Evolutionary conservation across 2,113 vertebrate species (phyloP).

Genomic region (Brachyhypopomus occidentalis): DNA sequence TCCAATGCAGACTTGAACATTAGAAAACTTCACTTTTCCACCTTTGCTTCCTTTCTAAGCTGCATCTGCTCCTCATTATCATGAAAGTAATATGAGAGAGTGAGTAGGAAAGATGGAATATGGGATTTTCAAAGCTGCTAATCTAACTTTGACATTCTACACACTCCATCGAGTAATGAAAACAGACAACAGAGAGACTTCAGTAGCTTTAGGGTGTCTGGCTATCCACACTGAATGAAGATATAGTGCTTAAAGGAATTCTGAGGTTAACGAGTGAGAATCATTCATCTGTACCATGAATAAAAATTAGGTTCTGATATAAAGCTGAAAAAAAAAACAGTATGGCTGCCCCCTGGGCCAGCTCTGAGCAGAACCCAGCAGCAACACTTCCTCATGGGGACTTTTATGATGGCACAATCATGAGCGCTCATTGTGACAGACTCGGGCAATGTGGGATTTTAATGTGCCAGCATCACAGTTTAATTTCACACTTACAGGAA

Average conservation of each 20-base stretch:
- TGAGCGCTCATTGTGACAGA: not conserved
- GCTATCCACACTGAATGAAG: not conserved
- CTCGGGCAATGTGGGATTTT: not conserved
- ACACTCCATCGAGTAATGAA: slow-evolving; percentile 21
- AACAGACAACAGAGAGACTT: slow-evolving; percentile 22
- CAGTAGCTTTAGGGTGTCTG: slow-evolving; percentile 25
- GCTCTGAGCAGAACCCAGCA: not conserved
- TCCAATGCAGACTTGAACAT: not conserved
- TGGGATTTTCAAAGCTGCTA: slow-evolving; percentile 19
- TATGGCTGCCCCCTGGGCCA: not conserved
- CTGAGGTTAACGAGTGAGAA: not conserved
- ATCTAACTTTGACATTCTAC: slow-evolving; percentile 14
- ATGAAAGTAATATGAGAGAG: slow-evolving; percentile 8
- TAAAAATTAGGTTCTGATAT: not conserved
- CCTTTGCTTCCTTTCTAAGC: not conserved
- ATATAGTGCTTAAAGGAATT: not conserved
- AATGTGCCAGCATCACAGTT: not conserved
- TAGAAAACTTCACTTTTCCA: not conserved
- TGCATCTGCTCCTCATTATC: slow-evolving; percentile 33
- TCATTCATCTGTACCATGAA: slow-evolving; percentile 13
- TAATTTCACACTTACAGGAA: not conserved
- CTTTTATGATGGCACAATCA: too few relatives aligned
- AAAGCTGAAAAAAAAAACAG: not conserved
- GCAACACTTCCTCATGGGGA: too few relatives aligned
- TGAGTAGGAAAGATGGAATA: slow-evolving; percentile 11